Evolutionary conservation across 2,113 vertebrate genomes (phyloP).

Genomic region (Ciconia boyciana): DNA sequence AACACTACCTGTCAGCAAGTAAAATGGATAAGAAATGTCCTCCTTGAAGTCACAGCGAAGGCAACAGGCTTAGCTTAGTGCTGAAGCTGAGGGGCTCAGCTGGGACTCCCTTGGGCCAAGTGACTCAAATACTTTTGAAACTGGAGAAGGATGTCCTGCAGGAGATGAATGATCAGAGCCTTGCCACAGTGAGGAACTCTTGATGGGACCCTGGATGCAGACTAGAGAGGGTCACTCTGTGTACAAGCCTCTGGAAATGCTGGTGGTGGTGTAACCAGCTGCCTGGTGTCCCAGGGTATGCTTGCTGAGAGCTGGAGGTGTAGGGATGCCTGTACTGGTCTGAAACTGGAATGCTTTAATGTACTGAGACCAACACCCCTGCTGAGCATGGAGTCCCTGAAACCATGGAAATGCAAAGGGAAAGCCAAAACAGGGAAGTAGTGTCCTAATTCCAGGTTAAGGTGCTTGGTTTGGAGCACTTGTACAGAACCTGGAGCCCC

Average conservation of each 20-base stretch:
- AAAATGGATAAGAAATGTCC: neutral
- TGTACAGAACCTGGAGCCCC: neutral
- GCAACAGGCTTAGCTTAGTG: rapidly evolving
- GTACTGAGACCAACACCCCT: neutral
- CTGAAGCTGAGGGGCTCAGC: neutral
- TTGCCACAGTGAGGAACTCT: neutral
- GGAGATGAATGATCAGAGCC: neutral
- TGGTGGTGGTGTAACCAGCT: neutral
- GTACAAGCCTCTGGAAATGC: neutral
- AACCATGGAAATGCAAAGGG: neutral
- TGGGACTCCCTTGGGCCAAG: neutral
- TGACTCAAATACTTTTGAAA: neutral
- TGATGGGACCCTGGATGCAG: neutral
- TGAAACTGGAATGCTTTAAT: neutral
- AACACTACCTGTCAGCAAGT: neutral
- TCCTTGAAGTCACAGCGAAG: neutral
- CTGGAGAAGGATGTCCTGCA: neutral
- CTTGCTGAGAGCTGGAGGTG: neutral
- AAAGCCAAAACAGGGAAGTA: neutral
- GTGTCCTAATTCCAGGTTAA: neutral
- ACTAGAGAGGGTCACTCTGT: neutral
- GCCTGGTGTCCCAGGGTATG: neutral
- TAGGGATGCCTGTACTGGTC: neutral
- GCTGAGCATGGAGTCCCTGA: neutral
- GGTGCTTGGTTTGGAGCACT: neutral